Conservation (phyloP, 2,113 vertebrate genomes). For the Syngnathus floridae region DNA sequence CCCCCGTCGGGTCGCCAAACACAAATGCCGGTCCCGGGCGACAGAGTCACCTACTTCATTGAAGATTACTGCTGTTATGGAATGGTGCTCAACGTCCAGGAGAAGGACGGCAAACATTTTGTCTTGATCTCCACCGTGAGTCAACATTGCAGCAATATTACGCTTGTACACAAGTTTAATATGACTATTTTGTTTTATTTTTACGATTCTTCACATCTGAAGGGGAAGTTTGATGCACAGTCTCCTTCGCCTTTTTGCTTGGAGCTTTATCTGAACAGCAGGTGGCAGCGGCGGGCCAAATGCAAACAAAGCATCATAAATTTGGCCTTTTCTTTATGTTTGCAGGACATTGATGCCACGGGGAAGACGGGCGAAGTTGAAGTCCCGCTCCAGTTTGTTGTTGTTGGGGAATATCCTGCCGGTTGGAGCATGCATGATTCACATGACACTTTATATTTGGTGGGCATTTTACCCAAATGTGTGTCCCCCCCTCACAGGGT, state of each 20-base stretch:
- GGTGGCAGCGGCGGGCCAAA: no score
- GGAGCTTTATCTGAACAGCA: no score
- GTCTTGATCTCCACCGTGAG: slow-evolving; percentile 64
- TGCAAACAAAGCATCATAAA: neutral
- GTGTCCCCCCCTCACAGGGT: slow-evolving; percentile 4
- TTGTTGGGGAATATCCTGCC: slow-evolving; percentile 66
- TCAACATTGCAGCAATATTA: neutral
- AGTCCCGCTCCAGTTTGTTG: slow-evolving; percentile 63
- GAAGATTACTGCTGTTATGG: slow-evolving; percentile 49
- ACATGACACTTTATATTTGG: neutral
- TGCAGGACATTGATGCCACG: slow-evolving; percentile 68
- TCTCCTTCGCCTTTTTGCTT: no score
- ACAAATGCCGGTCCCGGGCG: slow-evolving; percentile 59
- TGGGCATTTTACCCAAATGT: neutral
- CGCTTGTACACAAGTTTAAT: no score
- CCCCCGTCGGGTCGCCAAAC: fast-evolving
- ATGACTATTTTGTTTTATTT: no score
- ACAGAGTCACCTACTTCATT: slow-evolving; percentile 69
- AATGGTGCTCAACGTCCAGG: slow-evolving; percentile 62
- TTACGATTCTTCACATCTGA: no score
- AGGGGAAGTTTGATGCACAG: no score
- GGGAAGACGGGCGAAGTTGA: slow-evolving; percentile 56
- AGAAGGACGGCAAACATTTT: slow-evolving; percentile 4
- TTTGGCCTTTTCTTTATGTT: slow-evolving; percentile 3
- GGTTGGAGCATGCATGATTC: slow-evolving; percentile 34